Percentiles rank a stretch among this genome's conserved stretches.
These are phyloP conservation scores for Linnaemya tessellans DNA, from an alignment of 2,888 invertebrate genomes.

Conservation along the genomic window DNA sequence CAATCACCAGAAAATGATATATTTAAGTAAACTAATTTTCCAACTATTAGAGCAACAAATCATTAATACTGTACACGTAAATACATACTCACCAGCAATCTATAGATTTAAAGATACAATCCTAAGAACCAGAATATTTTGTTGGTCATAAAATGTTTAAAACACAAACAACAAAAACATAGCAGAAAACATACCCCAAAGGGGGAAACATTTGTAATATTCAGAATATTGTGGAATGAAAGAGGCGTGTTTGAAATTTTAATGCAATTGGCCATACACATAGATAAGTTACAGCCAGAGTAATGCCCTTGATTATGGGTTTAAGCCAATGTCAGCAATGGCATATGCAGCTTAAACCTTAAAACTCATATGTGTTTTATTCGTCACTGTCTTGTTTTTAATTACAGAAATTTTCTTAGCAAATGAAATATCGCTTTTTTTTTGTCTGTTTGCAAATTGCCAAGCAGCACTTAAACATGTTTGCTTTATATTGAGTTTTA, in stretches of 20 bases:
- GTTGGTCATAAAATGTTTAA: conserved; percentile 5
- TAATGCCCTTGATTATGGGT: conserved; percentile 65
- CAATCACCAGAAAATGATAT: conserved; percentile 64
- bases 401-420: conserved; percentile 35
- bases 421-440: background rate
- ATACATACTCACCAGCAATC: background rate
- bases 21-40: conserved; percentile 65
- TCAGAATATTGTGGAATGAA: conserved; percentile 34
- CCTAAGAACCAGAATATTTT: conserved; percentile 38
- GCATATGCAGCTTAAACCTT: background rate
- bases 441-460: background rate
- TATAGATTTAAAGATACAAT: conserved; percentile 18
- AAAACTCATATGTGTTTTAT: conserved; percentile 15
- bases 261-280: conserved; percentile 1
- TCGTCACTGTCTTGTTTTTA: conserved; percentile 2
- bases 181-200: conserved; percentile 25
- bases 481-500: conserved; percentile 25
- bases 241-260: conserved; percentile 51
- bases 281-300: conserved; percentile 8
- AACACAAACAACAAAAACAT: too few relatives aligned
- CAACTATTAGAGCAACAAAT: conserved; percentile 60
- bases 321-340: conserved; percentile 17
- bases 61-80: conserved; percentile 39
- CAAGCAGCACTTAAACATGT: conserved; percentile 31
- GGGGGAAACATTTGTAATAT: conserved; percentile 36